Conservation (phyloP, 2,113 vertebrate species). For the Madoqua kirkii region DNA sequence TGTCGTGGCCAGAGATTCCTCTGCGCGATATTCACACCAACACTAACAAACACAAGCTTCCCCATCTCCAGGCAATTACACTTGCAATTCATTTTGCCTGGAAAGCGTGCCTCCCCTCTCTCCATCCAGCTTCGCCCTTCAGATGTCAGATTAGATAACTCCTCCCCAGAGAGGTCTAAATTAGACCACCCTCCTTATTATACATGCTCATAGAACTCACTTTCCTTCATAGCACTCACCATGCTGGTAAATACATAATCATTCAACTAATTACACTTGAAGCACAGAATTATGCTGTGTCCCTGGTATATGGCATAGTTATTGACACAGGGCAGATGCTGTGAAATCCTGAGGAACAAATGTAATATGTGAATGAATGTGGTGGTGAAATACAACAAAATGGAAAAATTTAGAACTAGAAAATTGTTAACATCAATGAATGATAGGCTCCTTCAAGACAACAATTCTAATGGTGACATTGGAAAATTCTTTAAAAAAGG, state of each 20-base stretch:
- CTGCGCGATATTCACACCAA: background rate
- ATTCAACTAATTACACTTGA: slow-evolving; percentile 16
- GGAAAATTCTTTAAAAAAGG: background rate
- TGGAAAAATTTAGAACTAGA: background rate
- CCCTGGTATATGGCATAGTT: background rate
- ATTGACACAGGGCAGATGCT: background rate
- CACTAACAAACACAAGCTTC: background rate
- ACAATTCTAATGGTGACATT: background rate
- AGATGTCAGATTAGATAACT: background rate
- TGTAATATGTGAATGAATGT: background rate
- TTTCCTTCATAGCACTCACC: background rate
- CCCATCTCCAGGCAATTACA: background rate
- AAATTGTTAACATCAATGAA: background rate
- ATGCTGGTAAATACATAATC: background rate
- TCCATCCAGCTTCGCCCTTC: background rate
- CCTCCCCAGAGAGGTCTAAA: background rate
- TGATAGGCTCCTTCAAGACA: background rate
- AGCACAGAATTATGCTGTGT: background rate
- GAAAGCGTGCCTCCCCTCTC: background rate
- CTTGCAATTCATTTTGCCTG: background rate
- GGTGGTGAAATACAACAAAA: background rate
- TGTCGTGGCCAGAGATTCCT: background rate
- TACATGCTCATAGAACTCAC: background rate
- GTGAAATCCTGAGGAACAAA: background rate
- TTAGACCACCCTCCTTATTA: background rate